These are phyloP conservation scores for Paragorgia papillata DNA, from an alignment of 92 coral and sea anemone genomes.

Conservation along the genomic window DNA sequence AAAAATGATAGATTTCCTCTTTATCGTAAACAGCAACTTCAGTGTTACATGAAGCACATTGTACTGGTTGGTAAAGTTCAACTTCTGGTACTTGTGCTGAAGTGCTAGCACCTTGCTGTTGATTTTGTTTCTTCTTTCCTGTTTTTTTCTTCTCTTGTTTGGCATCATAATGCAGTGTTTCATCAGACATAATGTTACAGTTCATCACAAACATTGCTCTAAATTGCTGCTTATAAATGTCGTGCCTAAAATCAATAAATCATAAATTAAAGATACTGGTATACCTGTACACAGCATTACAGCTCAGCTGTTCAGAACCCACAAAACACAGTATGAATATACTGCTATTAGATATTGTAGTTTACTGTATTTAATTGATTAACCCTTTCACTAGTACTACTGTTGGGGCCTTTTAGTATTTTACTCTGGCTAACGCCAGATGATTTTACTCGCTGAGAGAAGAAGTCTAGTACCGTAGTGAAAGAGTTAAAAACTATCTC, in stretches of 20 bases:
- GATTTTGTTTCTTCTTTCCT: slow-evolving; percentile 65
- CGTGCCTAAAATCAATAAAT: slow-evolving; percentile 79
- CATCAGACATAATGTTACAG: slow-evolving; percentile 78
- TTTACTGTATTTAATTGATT: too few species aligned
- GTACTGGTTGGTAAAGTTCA: slow-evolving; percentile 85
- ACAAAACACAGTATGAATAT: too few species aligned
- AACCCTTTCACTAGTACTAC: too few species aligned
- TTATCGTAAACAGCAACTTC: slow-evolving; percentile 95
- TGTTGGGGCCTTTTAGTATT: too few species aligned
- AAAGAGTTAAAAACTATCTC: too few species aligned
- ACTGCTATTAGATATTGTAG: too few species aligned
- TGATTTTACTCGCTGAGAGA: too few species aligned
- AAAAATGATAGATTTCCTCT: slow-evolving; percentile 95
- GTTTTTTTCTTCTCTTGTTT: slow-evolving; percentile 60
- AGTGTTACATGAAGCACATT: slow-evolving; percentile 82
- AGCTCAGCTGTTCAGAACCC: too few species aligned
- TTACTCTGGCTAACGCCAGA: too few species aligned
- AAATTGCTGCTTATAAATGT: slow-evolving; percentile 85
- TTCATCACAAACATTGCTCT: slow-evolving; percentile 99
- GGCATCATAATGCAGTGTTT: slow-evolving; percentile 78
- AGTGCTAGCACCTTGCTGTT: slow-evolving; percentile 31
- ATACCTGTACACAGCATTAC: too few species aligned
- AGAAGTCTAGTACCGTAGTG: too few species aligned
- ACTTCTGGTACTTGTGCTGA: slow-evolving; percentile 28
- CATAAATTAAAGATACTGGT: too few species aligned